phyloP scores from a whole-genome alignment of 2,113 vertebrate species.

The Crotalus tigris region DNA sequence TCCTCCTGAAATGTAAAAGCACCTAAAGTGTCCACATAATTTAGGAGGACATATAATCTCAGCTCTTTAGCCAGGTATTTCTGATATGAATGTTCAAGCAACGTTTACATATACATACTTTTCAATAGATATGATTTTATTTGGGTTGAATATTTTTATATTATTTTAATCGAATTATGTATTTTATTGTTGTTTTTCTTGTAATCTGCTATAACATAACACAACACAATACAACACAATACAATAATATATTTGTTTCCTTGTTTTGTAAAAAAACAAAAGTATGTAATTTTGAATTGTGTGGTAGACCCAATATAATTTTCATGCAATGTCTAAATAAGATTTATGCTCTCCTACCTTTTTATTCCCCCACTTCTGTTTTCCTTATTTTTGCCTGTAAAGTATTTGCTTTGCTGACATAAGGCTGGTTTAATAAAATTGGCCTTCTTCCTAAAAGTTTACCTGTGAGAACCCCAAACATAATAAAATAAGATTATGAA shows the following conservation, averaged over 20 bases:
- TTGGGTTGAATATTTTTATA: no score
- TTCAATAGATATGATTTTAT: no score
- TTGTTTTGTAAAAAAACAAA: not conserved
- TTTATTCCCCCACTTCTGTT: not conserved
- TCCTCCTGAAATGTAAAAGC: no score
- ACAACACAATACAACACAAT: not conserved
- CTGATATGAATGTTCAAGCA: no score
- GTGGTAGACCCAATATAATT: conserved; percentile 42
- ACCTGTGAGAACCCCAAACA: conserved; percentile 92
- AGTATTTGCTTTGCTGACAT: conserved; percentile 69
- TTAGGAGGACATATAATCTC: no score
- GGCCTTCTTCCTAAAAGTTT: conserved; percentile 86
- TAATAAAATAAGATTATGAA: conserved; percentile 98
- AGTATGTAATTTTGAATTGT: conserved; percentile 15
- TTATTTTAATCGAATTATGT: no score
- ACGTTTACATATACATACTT: no score
- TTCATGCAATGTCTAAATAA: conserved; percentile 46
- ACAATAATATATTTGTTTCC: not conserved
- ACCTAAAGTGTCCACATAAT: no score
- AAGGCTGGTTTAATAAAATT: conserved; percentile 88
- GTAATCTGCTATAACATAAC: no score
- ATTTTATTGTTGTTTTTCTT: no score
- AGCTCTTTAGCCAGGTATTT: no score
- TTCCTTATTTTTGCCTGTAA: conserved; percentile 56
- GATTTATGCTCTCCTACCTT: not conserved